phyloP scores from a whole-genome alignment of 2,797 vertebrate species.

The Enteromius radiatus region DNA sequence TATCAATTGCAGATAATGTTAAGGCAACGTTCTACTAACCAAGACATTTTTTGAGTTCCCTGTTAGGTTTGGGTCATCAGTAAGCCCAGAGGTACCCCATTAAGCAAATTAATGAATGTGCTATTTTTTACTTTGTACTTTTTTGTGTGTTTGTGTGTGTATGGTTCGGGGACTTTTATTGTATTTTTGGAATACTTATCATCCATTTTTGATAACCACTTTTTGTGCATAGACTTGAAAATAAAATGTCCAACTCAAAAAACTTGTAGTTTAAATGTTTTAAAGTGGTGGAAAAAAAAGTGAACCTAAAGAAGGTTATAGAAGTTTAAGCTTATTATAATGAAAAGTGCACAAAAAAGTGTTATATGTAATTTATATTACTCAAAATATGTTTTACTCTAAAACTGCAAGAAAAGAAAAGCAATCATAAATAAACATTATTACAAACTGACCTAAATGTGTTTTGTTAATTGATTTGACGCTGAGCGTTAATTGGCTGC shows the following conservation, averaged over 20 bases:
- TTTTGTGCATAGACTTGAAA: not conserved
- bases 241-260: too few species aligned
- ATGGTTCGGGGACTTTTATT: not conserved
- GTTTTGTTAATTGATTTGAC: slow-evolving; percentile 27
- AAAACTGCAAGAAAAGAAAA: too few species aligned
- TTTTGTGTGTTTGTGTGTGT: not conserved
- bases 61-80: not conserved
- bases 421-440: not conserved
- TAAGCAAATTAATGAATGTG: not conserved
- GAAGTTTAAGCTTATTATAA: not conserved
- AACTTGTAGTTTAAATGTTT: too few species aligned
- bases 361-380: too few species aligned
- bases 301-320: not conserved
- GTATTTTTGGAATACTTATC: not conserved
- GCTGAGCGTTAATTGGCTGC: slow-evolving; percentile 25
- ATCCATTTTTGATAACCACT: not conserved
- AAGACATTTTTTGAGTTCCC: too few species aligned
- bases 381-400: too few species aligned
- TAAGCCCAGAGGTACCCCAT: not conserved
- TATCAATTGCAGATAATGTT: too few species aligned
- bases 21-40: too few species aligned
- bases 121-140: not conserved
- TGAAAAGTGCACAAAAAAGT: not conserved
- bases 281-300: not conserved
- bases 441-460: not conserved